Conservation (phyloP, 2,113 vertebrate species). For the Climacteris rufus region DNA sequence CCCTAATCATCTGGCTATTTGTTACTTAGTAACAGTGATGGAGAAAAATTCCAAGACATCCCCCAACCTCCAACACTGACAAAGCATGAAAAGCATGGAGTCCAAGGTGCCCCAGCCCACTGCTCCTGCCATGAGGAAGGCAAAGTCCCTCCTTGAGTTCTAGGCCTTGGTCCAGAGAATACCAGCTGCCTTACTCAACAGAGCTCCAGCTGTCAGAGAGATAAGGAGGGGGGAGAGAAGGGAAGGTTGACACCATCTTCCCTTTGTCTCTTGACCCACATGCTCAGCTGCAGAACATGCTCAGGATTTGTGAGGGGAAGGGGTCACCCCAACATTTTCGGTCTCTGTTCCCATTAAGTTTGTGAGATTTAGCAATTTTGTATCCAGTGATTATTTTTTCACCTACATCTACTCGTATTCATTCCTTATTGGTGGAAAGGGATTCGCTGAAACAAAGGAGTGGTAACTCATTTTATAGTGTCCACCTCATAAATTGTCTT, state of each 20-base stretch:
- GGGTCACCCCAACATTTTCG: not conserved
- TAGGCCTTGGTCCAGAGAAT: not conserved
- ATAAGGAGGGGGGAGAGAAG: accelerated
- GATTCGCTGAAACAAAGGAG: not conserved
- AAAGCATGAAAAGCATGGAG: not conserved
- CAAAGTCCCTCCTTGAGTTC: not conserved
- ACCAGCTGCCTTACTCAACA: not conserved
- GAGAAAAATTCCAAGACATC: no score
- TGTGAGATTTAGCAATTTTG: not conserved
- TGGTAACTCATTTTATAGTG: not conserved
- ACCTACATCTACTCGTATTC: not conserved
- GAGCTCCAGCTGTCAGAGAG: not conserved
- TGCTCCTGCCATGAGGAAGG: not conserved
- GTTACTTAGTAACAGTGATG: no score
- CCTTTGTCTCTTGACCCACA: accelerated
- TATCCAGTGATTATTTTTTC: not conserved
- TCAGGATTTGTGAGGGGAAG: not conserved
- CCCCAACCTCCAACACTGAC: no score
- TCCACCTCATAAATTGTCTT: not conserved
- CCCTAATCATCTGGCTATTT: no score
- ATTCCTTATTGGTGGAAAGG: not conserved
- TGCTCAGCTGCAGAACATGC: not conserved
- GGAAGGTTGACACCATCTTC: not conserved
- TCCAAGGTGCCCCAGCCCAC: accelerated
- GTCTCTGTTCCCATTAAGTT: not conserved